These are phyloP conservation scores for Bettongia penicillata DNA, from an alignment of 2,113 vertebrate species.

Conservation along the genomic window DNA sequence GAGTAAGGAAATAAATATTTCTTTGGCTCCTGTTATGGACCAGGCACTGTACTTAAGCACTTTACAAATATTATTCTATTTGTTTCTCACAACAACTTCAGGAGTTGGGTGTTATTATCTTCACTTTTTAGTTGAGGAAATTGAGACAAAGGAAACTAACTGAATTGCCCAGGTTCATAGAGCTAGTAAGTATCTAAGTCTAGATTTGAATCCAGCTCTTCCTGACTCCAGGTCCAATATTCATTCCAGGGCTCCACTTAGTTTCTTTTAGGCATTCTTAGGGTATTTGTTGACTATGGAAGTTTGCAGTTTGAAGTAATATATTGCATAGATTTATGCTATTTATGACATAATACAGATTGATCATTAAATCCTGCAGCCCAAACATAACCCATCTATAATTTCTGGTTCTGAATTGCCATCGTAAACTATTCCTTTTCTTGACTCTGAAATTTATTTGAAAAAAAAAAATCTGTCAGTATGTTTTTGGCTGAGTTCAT, in stretches of 20 bases:
- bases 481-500: background rate
- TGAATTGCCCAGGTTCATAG: background rate
- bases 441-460: background rate
- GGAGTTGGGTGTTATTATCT: background rate
- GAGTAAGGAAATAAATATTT: background rate
- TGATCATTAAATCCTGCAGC: background rate
- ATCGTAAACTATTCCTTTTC: background rate
- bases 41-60: background rate
- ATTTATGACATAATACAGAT: background rate
- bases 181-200: background rate
- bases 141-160: background rate
- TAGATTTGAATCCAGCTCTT: background rate
- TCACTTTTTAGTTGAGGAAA: background rate
- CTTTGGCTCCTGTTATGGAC: background rate
- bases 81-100: background rate
- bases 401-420: background rate
- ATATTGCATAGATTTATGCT: background rate
- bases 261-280: background rate
- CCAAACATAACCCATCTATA: background rate
- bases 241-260: background rate
- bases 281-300: background rate
- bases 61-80: background rate
- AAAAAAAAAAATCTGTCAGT: background rate
- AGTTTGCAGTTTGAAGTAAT: background rate
- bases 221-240: background rate